Conservation (phyloP, 2,797 vertebrate genomes). For the Sardinella longiceps region DNA sequence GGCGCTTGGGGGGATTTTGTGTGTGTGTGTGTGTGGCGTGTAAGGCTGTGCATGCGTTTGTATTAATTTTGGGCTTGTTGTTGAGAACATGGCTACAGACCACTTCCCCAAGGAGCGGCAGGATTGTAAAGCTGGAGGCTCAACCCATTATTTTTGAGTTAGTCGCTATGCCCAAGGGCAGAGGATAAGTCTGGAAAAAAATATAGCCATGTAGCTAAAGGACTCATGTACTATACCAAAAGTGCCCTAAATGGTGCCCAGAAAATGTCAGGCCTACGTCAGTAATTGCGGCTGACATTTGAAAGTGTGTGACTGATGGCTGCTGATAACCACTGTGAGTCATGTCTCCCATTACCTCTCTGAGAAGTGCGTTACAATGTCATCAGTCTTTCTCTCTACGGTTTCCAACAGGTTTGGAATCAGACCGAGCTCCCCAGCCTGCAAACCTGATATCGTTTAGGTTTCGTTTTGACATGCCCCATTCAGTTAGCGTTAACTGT, state of each 20-base stretch:
- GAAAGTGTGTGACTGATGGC: conserved; percentile 14
- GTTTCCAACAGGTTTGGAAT: background rate
- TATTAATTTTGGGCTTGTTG: background rate
- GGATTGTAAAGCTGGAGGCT: background rate
- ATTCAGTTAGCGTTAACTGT: too few relatives aligned
- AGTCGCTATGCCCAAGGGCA: background rate
- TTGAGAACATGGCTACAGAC: background rate
- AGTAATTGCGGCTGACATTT: conserved; percentile 14
- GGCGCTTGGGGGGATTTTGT: background rate
- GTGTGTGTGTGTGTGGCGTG: background rate
- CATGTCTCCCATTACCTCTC: background rate
- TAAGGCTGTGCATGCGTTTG: background rate
- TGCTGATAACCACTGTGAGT: conserved; percentile 7
- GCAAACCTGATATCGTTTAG: too few relatives aligned
- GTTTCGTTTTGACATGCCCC: too few relatives aligned
- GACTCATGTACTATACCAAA: background rate
- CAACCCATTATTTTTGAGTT: background rate
- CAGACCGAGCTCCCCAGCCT: background rate
- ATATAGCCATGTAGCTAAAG: background rate
- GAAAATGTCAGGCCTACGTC: background rate
- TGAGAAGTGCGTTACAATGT: background rate
- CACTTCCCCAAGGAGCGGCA: background rate
- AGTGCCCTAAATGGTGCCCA: background rate
- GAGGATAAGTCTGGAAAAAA: background rate
- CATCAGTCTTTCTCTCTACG: background rate